These are phyloP conservation scores for Aphidius colemani DNA, from an alignment of 2,888 invertebrate genomes.

Conservation along the genomic window DNA sequence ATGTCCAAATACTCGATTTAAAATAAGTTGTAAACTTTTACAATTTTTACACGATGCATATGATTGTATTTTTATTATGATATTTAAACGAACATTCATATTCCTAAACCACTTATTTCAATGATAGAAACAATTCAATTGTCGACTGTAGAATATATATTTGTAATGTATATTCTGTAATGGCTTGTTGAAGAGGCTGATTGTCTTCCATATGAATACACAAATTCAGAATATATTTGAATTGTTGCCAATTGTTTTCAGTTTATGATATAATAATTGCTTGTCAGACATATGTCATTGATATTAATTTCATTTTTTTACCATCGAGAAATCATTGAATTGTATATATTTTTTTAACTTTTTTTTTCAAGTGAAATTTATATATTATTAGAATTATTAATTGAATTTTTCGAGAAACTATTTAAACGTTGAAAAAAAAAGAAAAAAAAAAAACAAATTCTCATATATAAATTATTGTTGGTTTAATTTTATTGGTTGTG, in stretches of 20 bases:
- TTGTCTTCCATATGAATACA: slow-evolving; percentile 2
- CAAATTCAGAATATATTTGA: slow-evolving; percentile 30
- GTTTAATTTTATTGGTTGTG: too few species aligned
- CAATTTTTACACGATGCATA: slow-evolving; percentile 9
- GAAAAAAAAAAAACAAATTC: too few species aligned
- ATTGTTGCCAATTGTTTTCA: slow-evolving; percentile 40
- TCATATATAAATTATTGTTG: too few species aligned
- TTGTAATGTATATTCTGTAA: too few species aligned
- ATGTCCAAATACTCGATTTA: slow-evolving; percentile 38
- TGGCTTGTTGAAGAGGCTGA: slow-evolving; percentile 15
- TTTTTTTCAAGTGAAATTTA: too few species aligned
- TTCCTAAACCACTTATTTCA: slow-evolving; percentile 24
- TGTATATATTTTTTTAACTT: not conserved
- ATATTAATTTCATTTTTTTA: slow-evolving; percentile 20
- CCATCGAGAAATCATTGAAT: slow-evolving; percentile 2
- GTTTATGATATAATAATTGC: slow-evolving; percentile 25
- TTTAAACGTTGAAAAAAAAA: too few species aligned
- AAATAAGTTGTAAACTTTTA: slow-evolving; percentile 24
- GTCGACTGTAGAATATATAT: slow-evolving; percentile 17
- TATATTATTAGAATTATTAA: too few species aligned
- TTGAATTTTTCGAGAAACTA: too few species aligned
- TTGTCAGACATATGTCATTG: slow-evolving; percentile 18
- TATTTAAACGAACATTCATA: slow-evolving; percentile 4
- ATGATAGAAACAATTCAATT: slow-evolving; percentile 36
- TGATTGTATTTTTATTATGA: too few species aligned